Conservation (phyloP, 2,113 vertebrate species). For the Parus major region DNA sequence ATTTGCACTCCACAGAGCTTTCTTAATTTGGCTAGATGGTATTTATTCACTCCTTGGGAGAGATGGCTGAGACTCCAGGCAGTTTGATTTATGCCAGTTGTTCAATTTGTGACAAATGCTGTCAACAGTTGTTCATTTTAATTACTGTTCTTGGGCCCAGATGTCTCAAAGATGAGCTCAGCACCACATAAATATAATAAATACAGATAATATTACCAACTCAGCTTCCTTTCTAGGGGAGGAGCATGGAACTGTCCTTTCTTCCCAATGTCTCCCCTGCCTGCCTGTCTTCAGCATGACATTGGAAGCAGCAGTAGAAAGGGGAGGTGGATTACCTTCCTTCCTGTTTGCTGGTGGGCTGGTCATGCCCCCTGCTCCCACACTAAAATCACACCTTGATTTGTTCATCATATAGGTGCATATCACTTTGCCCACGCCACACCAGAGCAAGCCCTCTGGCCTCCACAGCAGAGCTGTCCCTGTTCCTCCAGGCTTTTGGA, state of each 20-base stretch:
- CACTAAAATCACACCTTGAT: neutral
- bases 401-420: fast-evolving
- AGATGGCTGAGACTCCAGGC: conserved; percentile 35
- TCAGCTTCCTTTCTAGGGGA: conserved; percentile 9
- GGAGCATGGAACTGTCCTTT: neutral
- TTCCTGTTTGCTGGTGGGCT: neutral
- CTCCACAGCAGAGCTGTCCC: neutral
- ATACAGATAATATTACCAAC: conserved; percentile 48
- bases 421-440: neutral
- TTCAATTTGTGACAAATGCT: conserved; percentile 69
- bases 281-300: neutral
- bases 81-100: conserved; percentile 68
- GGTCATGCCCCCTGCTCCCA: neutral
- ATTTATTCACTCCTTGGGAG: conserved; percentile 57
- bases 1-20: conserved; percentile 48
- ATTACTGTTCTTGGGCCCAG: conserved; percentile 53
- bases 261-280: neutral
- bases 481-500: neutral
- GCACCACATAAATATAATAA: conserved; percentile 54
- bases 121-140: conserved; percentile 68
- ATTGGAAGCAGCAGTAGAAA: neutral
- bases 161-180: conserved; percentile 65
- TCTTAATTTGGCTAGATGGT: conserved; percentile 63
- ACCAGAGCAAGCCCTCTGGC: neutral
- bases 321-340: neutral